phyloP scores from a whole-genome alignment of 2,797 vertebrate species.

The Scomberomorus guttatus region DNA sequence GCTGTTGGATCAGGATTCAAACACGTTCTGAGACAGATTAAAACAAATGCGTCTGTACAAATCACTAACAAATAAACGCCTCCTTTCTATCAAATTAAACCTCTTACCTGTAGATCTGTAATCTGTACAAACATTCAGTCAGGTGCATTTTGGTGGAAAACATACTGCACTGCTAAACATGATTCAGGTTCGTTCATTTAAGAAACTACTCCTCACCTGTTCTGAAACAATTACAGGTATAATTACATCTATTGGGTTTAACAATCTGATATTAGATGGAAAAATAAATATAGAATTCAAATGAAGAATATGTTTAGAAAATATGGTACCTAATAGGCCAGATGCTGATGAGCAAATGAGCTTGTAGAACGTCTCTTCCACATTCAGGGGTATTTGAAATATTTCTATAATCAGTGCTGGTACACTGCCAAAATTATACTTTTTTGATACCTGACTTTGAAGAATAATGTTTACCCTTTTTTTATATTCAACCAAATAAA shows the following conservation, averaged over 20 bases:
- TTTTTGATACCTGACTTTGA: background rate
- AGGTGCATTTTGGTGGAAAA: background rate
- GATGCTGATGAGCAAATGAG: background rate
- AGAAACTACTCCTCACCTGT: background rate
- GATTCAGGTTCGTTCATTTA: background rate
- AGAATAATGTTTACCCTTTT: background rate
- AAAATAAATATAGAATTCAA: background rate
- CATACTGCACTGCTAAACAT: background rate
- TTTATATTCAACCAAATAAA: background rate
- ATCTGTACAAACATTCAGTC: background rate
- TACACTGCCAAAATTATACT: background rate
- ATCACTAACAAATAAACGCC: conserved; percentile 24
- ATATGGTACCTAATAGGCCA: background rate
- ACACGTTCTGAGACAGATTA: conserved; percentile 52
- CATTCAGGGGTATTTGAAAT: background rate
- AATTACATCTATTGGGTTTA: background rate
- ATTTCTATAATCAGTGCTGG: background rate
- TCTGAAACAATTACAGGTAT: background rate
- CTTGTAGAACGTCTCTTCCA: no score
- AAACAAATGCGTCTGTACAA: conserved; percentile 41
- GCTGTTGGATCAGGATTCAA: conserved; percentile 47
- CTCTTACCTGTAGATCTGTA: conserved; percentile 24
- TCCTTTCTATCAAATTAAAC: conserved; percentile 5
- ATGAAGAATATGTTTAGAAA: background rate
- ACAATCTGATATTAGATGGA: background rate